Evolutionary conservation across 2,888 invertebrate species (phyloP).

Genomic region (Drosophila crucigera): DNA sequence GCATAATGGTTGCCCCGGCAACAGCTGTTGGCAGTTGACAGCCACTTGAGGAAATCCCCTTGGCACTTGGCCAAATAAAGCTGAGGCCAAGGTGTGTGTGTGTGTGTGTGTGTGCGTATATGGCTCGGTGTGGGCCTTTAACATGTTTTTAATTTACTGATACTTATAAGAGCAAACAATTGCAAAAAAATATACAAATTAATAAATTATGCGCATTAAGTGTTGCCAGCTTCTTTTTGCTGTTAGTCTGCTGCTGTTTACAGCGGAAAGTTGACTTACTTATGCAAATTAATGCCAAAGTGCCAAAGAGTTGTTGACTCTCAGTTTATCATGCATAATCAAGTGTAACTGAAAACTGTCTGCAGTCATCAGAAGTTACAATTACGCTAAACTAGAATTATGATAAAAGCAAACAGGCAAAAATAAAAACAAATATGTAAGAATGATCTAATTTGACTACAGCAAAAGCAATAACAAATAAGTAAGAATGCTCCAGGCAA

Average conservation of each 20-base stretch:
- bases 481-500: background rate
- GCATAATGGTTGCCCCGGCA: constrained; percentile 40
- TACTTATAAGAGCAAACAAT: constrained; percentile 55
- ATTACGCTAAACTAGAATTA: background rate
- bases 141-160: constrained; percentile 64
- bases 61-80: constrained; percentile 59
- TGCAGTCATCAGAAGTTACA: constrained; percentile 3
- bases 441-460: background rate
- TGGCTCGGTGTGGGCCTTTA: constrained; percentile 23
- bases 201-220: constrained; percentile 38
- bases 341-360: constrained; percentile 4
- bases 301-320: constrained; percentile 53
- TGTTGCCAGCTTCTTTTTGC: constrained; percentile 18
- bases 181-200: constrained; percentile 27
- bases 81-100: constrained; percentile 19
- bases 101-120: background rate
- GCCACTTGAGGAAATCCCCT: constrained; percentile 70
- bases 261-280: constrained; percentile 30
- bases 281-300: constrained; percentile 52
- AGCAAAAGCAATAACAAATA: background rate
- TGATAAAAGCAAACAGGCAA: background rate
- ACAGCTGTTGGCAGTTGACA: constrained; percentile 43
- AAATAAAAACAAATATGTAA: background rate
- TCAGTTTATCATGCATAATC: background rate
- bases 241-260: constrained; percentile 20